These are phyloP conservation scores for Eupithecia vulgata DNA, from an alignment of 2,888 invertebrate genomes.

Conservation along the genomic window DNA sequence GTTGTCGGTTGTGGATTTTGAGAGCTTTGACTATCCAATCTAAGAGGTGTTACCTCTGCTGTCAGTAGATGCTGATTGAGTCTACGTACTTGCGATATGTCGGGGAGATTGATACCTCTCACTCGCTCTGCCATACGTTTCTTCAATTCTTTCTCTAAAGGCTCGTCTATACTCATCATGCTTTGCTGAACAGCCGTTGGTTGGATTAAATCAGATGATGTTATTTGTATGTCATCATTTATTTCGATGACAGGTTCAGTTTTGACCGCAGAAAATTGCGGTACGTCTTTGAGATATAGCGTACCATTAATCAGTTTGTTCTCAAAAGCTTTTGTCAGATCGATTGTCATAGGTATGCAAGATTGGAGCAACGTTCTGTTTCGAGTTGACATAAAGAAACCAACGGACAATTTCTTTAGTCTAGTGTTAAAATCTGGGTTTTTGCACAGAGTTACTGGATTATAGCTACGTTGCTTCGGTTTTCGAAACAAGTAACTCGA, in stretches of 20 bases:
- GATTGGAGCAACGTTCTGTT: conserved; percentile 64
- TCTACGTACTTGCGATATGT: conserved; percentile 64
- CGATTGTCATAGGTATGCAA: conserved; percentile 72
- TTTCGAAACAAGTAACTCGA: conserved; percentile 67
- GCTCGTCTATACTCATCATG: conserved; percentile 52
- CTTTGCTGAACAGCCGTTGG: conserved; percentile 65
- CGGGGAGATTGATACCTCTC: conserved; percentile 65
- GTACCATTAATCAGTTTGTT: conserved; percentile 62
- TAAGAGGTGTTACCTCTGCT: conserved; percentile 69
- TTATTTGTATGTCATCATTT: conserved; percentile 20
- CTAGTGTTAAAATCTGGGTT: conserved; percentile 78
- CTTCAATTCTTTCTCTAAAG: conserved; percentile 37
- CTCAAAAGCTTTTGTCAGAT: conserved; percentile 72
- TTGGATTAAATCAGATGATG: conserved; percentile 47
- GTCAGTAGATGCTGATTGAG: conserved; percentile 68
- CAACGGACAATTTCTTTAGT: conserved; percentile 65
- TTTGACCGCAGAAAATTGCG: conserved; percentile 11
- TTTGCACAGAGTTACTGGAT: conserved; percentile 71
- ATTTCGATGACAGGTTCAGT: conserved; percentile 13
- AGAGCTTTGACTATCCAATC: conserved; percentile 37
- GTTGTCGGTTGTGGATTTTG: not conserved
- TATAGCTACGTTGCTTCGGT: conserved; percentile 65
- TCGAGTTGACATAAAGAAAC: conserved; percentile 64
- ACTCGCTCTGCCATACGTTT: conserved; percentile 54
- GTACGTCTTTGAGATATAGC: conserved; percentile 49